Base-by-base conservation (phyloP, 2,113 vertebrate genomes). In the Pongo abelii region DNA sequence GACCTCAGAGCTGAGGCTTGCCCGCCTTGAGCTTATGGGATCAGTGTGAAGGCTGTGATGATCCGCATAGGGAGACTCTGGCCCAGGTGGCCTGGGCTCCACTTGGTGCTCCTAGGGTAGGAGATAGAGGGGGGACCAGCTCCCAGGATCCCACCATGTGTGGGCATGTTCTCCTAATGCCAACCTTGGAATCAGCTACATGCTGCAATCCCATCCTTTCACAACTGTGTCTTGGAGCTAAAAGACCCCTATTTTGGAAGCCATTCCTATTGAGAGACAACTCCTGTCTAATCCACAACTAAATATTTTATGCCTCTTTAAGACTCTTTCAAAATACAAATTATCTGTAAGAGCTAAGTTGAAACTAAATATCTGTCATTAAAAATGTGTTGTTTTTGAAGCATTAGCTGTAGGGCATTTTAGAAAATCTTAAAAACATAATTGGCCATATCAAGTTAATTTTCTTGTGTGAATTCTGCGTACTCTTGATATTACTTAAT, bases 401-500 rank as follows among this genome's bases (percentile, higher is more conserved):
- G 38, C 35, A n/a, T 64, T 50, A 23, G 17, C 6, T 46, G 20
- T 40, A 57, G 55, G 11, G 18, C 16, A 23, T 78, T 94, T 91
- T 52, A 84, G 64, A 67, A 89, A 93, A 87, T 8, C 6, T 92
- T 97, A 80, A 6, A 64, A 70, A 84, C 96, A 64, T 80, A 84
- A 92, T 77, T 88, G 43, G 46, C 55, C 9, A 23, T 6, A 32
- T 55, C 46, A 91, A 84, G n/a, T 91, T 80, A 75, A 80, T 93
- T 89, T 96, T 95, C 90, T 93, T 95, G 50, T 94, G 57, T 95
- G 72, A 75, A 30, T 91, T 86, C 43, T 78, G 52, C 13, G 2
- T 75, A 27, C 70, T 84, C 52, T 84, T 75, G 64, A 84, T 74
- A 40, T 48, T 80, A 67, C 83, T 77, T 97, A 97, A 96, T 78